phyloP scores from a whole-genome alignment of 2,888 invertebrate genomes.

The Monochamus alternatus region DNA sequence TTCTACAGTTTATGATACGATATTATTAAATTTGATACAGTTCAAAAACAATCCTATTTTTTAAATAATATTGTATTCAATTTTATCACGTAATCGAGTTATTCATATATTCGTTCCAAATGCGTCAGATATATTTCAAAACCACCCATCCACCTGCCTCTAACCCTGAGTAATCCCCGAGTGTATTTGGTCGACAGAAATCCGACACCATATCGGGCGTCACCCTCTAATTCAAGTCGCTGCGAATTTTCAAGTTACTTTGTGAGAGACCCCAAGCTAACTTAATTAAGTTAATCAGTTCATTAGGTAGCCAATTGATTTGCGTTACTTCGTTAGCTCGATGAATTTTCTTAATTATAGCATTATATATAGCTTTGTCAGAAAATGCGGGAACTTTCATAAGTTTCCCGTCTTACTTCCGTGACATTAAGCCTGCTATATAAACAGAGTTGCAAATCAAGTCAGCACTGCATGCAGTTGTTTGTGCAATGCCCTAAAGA shows the following conservation, averaged over 20 bases:
- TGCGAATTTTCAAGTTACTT: slow-evolving; percentile 13
- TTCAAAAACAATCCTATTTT: too few species aligned
- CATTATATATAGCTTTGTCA: slow-evolving; percentile 4
- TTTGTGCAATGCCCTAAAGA: too few species aligned
- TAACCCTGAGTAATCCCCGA: too few species aligned
- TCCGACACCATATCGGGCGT: not conserved
- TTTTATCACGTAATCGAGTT: too few species aligned
- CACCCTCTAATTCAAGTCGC: not conserved
- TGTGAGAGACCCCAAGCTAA: slow-evolving; percentile 8
- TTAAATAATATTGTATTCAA: too few species aligned
- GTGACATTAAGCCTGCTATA: not conserved
- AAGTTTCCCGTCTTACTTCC: not conserved
- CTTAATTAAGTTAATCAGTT: slow-evolving; percentile 31
- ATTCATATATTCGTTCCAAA: too few species aligned
- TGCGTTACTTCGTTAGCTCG: slow-evolving; percentile 16
- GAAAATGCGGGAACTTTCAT: not conserved
- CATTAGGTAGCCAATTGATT: slow-evolving; percentile 35
- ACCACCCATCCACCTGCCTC: too few species aligned
- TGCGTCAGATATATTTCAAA: too few species aligned
- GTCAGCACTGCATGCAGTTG: too few species aligned
- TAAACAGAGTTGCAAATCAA: too few species aligned
- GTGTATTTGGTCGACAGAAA: not conserved
- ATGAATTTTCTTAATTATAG: slow-evolving; percentile 32
- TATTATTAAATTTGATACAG: too few species aligned
- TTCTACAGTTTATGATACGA: too few species aligned